Base-by-base conservation (phyloP, 2,888 invertebrate genomes). In the Pachymerium ferrugineum region DNA sequence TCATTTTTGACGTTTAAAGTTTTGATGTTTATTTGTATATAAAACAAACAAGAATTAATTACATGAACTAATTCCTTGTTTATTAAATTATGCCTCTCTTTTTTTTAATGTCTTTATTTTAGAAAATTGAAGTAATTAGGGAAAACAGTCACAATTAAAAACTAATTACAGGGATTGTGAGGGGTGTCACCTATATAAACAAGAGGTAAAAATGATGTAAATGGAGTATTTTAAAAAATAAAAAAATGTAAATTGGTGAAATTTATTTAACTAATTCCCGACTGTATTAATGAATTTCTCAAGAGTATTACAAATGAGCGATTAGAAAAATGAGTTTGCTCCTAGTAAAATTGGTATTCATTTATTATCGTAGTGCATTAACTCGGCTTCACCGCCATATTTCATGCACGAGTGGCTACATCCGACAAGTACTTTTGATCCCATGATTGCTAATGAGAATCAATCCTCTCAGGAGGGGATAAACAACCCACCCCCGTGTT, bases 361-460 rank as follows among this genome's bases (percentile, higher is more conserved):
- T 47, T 47, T 47, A 47, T 47, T 47, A 47, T 47, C 47, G 22
- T 22, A 47, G 47, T 47, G 47, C 47, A 47, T 47, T 47, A 47
- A 47, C 47, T 47, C 47, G 47, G 47, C 22, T 47, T 19, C 47
- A 47, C 47, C 47, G 47, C 47, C 47, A 47, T 47, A 47, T 47
- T 47, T 47, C 47, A 47, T 47, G 47, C 47, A 47, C 47, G 47
- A 47, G 47, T 47, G 47, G 47, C 3, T 22, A 47, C 47, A 47
- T 47, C 47, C 47, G 47, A 47, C 47, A 47, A 47, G 47, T 47
- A 47, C 47, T 47, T 47, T 47, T 47, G 47, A 47, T 47, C 47
- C 47, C 47, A 47, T 47, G 47, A 47, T 47, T 47, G 47, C 47
- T 47, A 47, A 47, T 47, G 47, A 47, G 47, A 47, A 47, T 47